These are phyloP conservation scores for Metopolophium dirhodum DNA, from an alignment of 1,140 invertebrate species.

Conservation along the genomic window DNA sequence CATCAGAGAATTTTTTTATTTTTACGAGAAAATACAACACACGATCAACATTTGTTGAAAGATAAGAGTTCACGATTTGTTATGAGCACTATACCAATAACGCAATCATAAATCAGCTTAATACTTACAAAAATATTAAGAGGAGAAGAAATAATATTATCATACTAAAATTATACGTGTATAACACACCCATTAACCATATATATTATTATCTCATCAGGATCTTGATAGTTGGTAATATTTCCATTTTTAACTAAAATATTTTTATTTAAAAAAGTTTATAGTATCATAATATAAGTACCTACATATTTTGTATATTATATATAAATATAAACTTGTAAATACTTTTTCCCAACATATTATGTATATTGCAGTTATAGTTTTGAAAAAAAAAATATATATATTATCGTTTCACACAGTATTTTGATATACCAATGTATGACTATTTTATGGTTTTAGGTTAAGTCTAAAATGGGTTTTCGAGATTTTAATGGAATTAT, in stretches of 20 bases:
- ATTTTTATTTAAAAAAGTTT: neutral
- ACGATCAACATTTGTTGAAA: neutral
- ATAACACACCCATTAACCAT: neutral
- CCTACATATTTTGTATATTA: neutral
- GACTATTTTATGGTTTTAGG: neutral
- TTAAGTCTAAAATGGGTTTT: neutral
- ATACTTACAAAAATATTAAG: neutral
- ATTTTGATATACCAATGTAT: neutral
- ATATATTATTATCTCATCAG: neutral
- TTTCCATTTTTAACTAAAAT: neutral
- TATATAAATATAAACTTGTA: neutral
- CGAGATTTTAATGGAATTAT: slow-evolving; percentile 34
- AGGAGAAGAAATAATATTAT: neutral
- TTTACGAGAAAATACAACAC: slow-evolving; percentile 19
- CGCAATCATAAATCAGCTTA: neutral
- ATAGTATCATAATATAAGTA: neutral
- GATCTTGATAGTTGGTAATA: neutral
- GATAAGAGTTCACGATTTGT: neutral
- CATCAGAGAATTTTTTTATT: neutral
- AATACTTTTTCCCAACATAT: neutral
- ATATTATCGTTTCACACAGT: neutral
- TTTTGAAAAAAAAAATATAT: neutral
- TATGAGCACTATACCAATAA: neutral
- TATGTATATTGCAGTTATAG: neutral
- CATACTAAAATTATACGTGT: neutral